phyloP scores from a whole-genome alignment of 2,797 vertebrate species.

The Podargus strigoides region DNA sequence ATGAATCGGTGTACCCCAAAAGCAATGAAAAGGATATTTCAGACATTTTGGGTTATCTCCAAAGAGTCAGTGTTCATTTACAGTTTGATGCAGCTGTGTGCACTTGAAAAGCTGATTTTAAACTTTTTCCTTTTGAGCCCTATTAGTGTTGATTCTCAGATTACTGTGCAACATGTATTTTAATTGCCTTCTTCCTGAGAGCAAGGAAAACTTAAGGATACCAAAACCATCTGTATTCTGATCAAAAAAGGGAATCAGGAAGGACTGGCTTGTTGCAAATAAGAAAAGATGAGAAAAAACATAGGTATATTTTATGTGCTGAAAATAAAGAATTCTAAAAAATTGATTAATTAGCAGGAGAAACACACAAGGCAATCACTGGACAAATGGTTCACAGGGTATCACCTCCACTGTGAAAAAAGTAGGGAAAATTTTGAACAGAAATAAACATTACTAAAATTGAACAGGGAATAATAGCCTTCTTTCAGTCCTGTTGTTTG shows the following conservation, averaged over 20 bases:
- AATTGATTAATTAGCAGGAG: not conserved
- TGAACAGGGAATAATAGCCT: not conserved
- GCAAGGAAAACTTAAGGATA: not conserved
- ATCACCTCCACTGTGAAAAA: not conserved
- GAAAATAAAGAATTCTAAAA: not conserved
- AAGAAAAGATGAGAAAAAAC: not conserved
- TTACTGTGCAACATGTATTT: not conserved
- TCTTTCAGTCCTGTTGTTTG: not conserved
- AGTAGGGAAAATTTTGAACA: not conserved
- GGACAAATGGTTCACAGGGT: not conserved
- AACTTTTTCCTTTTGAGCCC: not conserved
- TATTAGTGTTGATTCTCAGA: not conserved
- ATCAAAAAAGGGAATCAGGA: not conserved
- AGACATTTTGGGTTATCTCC: not conserved
- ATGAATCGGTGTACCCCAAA: not conserved
- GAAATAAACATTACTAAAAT: not conserved
- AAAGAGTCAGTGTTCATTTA: not conserved
- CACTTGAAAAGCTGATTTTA: not conserved
- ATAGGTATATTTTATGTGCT: not conserved
- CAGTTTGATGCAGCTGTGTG: not conserved
- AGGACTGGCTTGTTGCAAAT: not conserved
- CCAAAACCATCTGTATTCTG: not conserved
- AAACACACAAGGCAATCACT: not conserved
- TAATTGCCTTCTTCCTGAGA: not conserved
- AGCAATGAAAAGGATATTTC: not conserved